Evolutionary conservation across 2,113 vertebrate species (phyloP), one percentile per base, ranked within the genome.

Genomic region (Rattus rattus): DNA sequence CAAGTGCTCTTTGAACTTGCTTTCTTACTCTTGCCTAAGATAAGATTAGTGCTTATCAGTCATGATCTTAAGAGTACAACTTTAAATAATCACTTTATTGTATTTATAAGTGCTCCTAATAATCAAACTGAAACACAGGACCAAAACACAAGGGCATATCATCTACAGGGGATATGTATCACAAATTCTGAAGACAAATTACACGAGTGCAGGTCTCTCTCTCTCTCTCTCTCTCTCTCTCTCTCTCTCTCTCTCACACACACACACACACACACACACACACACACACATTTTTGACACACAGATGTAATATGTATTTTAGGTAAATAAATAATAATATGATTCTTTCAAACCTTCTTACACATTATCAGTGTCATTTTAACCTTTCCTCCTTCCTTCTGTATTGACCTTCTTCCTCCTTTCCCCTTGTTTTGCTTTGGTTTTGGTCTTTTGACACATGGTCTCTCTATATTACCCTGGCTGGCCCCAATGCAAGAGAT

Each of bases 81-180:
- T 59, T 85, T 94, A 81, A 52, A 30, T 76, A 92, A 87, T 26
- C 61, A 72, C 88, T 95, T 95, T 87, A 59, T 95, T 94, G 24
- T 95, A 20, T 59, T 43, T 84, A 3, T 94, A 84, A 95, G 22
- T 92, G 7, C 43, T 20, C 36, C 49, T 92, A 87, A 86, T 93
- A 61, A 92, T 49, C 16, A 84, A 92, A 56, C 47, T 92, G 43
- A 97, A 96, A 72, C 47, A 81, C 7, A 91, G 13, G 52, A 20
- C 65, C 83, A 83, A 12, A 70, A 36, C 36, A 70, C 33, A 70
- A 70, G 69, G n/a, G 16, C 47, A 54, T 30, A 79, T 72, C 36
- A n/a, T 36, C 81, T 20, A 80, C 54, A 69, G 33, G 26, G 69
- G 36, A 92, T 94, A 84, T 79, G 61, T 90, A 80, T 59, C 87